Conservation (phyloP, 2,888 invertebrate genomes). For the Hybos culiciformis region DNA sequence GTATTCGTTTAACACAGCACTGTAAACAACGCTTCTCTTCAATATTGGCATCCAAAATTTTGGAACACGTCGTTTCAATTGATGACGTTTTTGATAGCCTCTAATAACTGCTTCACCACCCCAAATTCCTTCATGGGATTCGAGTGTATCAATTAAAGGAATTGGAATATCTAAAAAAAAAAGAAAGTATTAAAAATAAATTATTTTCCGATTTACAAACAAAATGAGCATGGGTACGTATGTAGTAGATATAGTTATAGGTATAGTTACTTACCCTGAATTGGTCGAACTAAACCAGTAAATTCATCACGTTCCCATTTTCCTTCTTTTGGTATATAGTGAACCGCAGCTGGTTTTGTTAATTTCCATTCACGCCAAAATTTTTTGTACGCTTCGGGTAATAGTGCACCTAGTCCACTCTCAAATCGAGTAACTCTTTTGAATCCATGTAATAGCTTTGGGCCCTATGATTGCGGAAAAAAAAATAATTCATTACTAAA, state of each 20-base stretch:
- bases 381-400: conserved; percentile 72
- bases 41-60: conserved; percentile 81
- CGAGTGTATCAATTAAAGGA: conserved; percentile 61
- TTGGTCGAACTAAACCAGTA: conserved; percentile 55
- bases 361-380: conserved; percentile 77
- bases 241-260: too few relatives aligned
- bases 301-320: conserved; percentile 58
- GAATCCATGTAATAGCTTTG: conserved; percentile 34
- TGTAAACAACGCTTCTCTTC: conserved; percentile 67
- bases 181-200: too few relatives aligned
- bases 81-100: conserved; percentile 60
- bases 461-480: conserved; percentile 22
- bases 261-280: too few relatives aligned
- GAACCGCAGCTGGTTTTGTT: conserved; percentile 46
- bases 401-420: conserved; percentile 48
- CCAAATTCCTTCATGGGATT: conserved; percentile 80
- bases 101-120: conserved; percentile 90
- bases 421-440: conserved; percentile 44
- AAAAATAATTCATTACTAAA: neutral
- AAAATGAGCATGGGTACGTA: too few relatives aligned
- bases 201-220: too few relatives aligned
- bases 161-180: conserved; percentile 62
- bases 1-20: conserved; percentile 77
- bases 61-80: conserved; percentile 51
- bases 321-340: conserved; percentile 58